Evolutionary conservation across 2,797 vertebrate genomes (phyloP), one percentile per base, ranked within the genome.

Genomic region (Sebastes nivosus): DNA sequence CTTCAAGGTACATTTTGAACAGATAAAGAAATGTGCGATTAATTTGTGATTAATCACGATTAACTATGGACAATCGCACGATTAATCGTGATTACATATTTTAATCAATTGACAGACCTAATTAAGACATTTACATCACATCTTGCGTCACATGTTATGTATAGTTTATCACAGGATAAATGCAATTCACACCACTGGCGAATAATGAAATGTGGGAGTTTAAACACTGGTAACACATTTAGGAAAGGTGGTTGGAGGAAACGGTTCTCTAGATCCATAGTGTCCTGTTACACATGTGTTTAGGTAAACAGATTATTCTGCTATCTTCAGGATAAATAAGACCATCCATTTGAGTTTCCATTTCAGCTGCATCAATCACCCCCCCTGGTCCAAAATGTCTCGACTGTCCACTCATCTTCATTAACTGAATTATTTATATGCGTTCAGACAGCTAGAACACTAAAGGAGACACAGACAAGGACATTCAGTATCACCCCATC

Each of bases 391-490:
- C 74, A 87, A 84, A 82, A 67, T 6, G 38, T 72, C 66, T 59
- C 12, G 36, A 87, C 77, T 83, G 73, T 73, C 69, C 77, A 74
- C 73, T 85, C 36, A 54, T 78, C 75, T 78, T 83, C 78, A 82
- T 84, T 77, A 76, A 50, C 58, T 88, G 80, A 93, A 88, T 90
- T 73, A 91, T 91, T 91, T 65, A 92, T 90, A 64, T 68, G 58
- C 6, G 20, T 80, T 76, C 67, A 79, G 80, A 73, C 61, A 11
- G 42, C 22, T 50, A 75, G 69, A 46, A 46, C 72, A 80, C 61
- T 55, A 22, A 68, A 86, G 72, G 77, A 85, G 58, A 70, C 54
- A 58, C 22, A 72, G 72, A 61, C 77, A 80, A 87, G 67, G 80
- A 58, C 76, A 67, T 36, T 22, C 7, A 30, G 57, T 67, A 38